Evolutionary conservation across 2,113 vertebrate species (phyloP).

Genomic region (Numenius arquata): DNA sequence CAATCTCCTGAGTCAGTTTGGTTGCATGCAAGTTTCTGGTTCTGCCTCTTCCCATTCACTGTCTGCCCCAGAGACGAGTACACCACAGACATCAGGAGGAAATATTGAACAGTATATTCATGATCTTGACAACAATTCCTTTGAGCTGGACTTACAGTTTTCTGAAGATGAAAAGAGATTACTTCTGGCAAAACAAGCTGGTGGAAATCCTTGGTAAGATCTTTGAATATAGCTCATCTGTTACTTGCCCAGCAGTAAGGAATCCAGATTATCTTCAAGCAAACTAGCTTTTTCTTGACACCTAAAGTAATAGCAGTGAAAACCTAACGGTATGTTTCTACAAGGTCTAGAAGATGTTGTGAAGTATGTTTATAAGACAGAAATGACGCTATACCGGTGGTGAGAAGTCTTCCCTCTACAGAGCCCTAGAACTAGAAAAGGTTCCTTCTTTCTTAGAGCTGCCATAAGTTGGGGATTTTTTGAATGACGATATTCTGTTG

Average conservation of each 20-base stretch:
- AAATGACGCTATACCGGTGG: neutral
- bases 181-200: constrained; percentile 93
- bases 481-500: neutral
- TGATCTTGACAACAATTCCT: constrained; percentile 95
- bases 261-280: neutral
- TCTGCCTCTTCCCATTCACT: constrained; percentile 87
- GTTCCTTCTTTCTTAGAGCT: neutral
- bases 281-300: neutral
- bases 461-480: neutral
- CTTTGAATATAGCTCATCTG: neutral
- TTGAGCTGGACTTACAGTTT: constrained; percentile 96
- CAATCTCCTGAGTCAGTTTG: constrained; percentile 98
- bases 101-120: constrained; percentile 99
- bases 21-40: constrained; percentile 94
- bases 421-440: neutral
- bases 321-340: neutral
- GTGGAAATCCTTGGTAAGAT: constrained; percentile 92
- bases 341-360: neutral
- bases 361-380: neutral
- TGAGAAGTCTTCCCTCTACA: neutral
- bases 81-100: constrained; percentile 85
- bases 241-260: neutral
- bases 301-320: neutral
- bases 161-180: constrained; percentile 93
- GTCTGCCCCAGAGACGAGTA: constrained; percentile 75